Evolutionary conservation across 30 jellyfish, hydroid and myxozoan genomes (phyloP).

Genomic region (Haliclystus octoradiatus): DNA sequence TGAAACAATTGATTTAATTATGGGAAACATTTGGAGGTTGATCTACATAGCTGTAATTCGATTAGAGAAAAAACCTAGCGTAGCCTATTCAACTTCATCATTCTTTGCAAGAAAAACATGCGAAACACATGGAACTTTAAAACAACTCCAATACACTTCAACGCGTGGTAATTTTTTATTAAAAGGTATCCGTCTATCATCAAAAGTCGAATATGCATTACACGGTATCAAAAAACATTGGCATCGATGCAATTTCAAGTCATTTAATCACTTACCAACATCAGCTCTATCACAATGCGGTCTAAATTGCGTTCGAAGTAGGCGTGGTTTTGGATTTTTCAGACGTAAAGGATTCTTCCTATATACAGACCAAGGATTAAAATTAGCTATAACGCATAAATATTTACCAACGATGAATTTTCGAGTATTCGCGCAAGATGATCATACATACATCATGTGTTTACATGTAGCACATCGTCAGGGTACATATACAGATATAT

Average conservation of each 20-base stretch:
- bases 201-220: constrained; percentile 35
- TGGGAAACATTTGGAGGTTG: constrained; percentile 26
- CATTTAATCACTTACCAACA: constrained; percentile 12
- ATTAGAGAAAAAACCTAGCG: constrained; percentile 39
- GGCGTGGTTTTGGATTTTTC: constrained; percentile 17
- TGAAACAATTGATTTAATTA: background rate
- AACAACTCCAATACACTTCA: background rate
- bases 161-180: constrained; percentile 16
- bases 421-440: constrained; percentile 2
- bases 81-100: constrained; percentile 19
- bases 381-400: background rate
- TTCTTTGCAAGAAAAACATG: constrained; percentile 17
- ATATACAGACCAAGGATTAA: constrained; percentile 33
- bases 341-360: constrained; percentile 19
- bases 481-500: constrained; percentile 34
- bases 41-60: constrained; percentile 15
- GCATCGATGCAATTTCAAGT: constrained; percentile 23
- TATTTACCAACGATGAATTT: constrained; percentile 17
- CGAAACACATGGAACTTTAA: constrained; percentile 24
- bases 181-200: constrained; percentile 19
- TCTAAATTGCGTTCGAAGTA: constrained; percentile 1
- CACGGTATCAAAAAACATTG: constrained; percentile 13
- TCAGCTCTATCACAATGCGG: constrained; percentile 18
- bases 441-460: constrained; percentile 9
- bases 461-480: constrained; percentile 3